Conservation (phyloP, 2,888 invertebrate genomes). For the Apotomis turbidana region DNA sequence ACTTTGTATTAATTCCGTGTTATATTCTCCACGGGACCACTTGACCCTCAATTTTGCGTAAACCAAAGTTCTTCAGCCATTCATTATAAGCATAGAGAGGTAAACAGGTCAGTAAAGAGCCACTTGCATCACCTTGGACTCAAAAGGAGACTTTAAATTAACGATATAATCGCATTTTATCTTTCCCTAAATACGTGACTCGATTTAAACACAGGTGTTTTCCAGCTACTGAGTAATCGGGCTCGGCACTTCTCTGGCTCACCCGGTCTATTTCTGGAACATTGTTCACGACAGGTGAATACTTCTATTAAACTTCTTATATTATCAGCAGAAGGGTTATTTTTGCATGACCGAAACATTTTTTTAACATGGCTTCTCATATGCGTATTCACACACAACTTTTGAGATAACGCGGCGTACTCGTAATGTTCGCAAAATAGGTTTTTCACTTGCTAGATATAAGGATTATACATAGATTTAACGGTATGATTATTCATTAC, state of each 20-base stretch:
- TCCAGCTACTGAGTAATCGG: slow-evolving; percentile 7
- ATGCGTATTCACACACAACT: background rate
- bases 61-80: too few relatives aligned
- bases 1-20: too few relatives aligned
- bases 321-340: background rate
- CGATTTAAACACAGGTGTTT: slow-evolving; percentile 17
- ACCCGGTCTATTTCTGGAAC: slow-evolving; percentile 8
- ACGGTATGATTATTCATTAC: too few relatives aligned
- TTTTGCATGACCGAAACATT: background rate
- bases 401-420: background rate
- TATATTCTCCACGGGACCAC: too few relatives aligned
- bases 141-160: background rate
- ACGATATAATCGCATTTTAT: slow-evolving; percentile 16
- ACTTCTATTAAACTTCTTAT: background rate
- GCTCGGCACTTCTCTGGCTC: background rate
- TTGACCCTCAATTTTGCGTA: too few relatives aligned
- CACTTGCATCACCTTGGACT: background rate
- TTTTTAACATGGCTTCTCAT: background rate
- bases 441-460: too few relatives aligned
- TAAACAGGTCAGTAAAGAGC: too few relatives aligned
- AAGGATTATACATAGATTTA: too few relatives aligned
- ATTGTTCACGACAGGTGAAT: background rate
- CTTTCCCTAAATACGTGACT: slow-evolving; percentile 16
- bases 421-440: too few relatives aligned
- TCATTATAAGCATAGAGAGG: too few relatives aligned